phyloP scores from a whole-genome alignment of 2,797 vertebrate species.

The Rhinoraja longicauda region DNA sequence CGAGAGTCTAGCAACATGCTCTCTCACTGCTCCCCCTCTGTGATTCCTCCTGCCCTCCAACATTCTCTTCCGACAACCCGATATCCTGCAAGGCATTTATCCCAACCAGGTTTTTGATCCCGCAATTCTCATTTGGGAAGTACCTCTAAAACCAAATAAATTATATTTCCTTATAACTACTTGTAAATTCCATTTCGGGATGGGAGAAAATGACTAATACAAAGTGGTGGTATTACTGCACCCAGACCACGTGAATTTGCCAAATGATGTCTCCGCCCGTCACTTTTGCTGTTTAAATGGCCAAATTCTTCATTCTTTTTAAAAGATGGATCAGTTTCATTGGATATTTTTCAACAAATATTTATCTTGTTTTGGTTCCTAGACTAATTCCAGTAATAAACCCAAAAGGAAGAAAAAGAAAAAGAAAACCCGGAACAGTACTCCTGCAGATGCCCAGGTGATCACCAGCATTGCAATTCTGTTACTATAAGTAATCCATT shows the following conservation, averaged over 20 bases:
- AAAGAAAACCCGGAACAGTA: constrained; percentile 70
- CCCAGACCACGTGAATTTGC: too few species aligned
- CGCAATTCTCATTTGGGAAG: neutral
- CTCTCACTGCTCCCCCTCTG: too few species aligned
- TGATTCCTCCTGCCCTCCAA: too few species aligned
- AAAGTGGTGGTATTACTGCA: too few species aligned
- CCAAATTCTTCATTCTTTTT: neutral
- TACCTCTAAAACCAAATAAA: neutral
- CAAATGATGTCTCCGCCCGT: neutral
- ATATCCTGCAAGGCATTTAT: neutral
- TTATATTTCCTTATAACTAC: neutral
- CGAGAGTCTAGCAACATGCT: too few species aligned
- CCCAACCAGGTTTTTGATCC: neutral
- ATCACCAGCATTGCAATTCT: neutral
- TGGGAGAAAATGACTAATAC: neutral
- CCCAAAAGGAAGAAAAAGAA: constrained; percentile 87
- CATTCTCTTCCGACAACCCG: too few species aligned
- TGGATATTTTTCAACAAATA: neutral
- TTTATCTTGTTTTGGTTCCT: constrained; percentile 44
- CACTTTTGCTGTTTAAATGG: neutral
- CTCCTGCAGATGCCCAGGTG: constrained; percentile 63
- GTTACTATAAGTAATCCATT: neutral
- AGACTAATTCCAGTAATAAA: constrained; percentile 62
- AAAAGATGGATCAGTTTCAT: neutral
- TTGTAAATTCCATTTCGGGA: neutral